Base-by-base conservation (phyloP, 2,888 invertebrate species). In the Campoletis raptor region DNA sequence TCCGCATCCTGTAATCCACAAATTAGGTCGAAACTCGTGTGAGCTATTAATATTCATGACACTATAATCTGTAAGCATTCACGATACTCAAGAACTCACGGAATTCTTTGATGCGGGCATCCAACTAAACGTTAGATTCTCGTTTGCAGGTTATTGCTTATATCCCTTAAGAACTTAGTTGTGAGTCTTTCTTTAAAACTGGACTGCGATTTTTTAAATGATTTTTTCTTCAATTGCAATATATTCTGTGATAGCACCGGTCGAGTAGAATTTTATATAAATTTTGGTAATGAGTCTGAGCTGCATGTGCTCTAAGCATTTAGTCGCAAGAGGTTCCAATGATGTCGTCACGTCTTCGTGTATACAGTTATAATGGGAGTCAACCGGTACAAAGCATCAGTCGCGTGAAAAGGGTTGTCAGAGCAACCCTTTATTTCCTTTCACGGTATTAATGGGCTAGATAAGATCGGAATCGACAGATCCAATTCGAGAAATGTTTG, bases 361-460 rank as follows among this genome's bases (percentile, higher is more conserved):
- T 91, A 92, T 90, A 92, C 90, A 92, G 92, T 92, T 92, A 92
- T 92, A 91, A 30, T 30, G 30, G 85, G 21, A 90, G 91, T 91
- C 92, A 92, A 92, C 93, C 92, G 92, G 93, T 92, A 87, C 90
- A 86, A 89, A 77, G 57, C 67, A 30, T 30, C 30, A 57, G n/a
- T 77, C 57, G 90, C 91, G 92, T 91, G 90, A 92, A 94, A 82
- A 92, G 93, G 94, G 93, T 93, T 92, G 89, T 85, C 89, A 87
- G 42, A 88, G 84, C 89, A 78, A 73, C 86, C 82, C 89, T 86
- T 87, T 0, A 12, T 74, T 42, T 37, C 52, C 78, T 78, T 88
- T 88, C 88, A 84, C 81, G 88, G 88, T 90, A 89, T 90, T 76
- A 64, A 67, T 77, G 45, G 76, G 52, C 37, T 57, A 61, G 66